Evolutionary conservation across 2,113 vertebrate species (phyloP), one percentile per base, ranked within the genome.

Genomic region (Opisthocomus hoazin): DNA sequence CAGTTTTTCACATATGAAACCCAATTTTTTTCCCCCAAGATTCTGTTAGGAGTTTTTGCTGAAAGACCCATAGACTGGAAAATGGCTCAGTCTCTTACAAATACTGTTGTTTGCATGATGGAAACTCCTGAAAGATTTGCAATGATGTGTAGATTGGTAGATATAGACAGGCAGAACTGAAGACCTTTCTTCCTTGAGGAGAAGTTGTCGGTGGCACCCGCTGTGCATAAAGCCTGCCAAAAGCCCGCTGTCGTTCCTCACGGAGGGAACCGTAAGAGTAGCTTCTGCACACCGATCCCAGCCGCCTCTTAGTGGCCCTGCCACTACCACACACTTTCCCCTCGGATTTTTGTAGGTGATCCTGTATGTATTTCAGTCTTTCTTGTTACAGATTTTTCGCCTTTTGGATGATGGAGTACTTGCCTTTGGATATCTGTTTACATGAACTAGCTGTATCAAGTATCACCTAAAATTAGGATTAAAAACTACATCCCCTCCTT

Each of bases 251-350:
- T 21, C 5, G 0, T 18, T 17, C 21, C 15, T 58, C 3, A 0
- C 0, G 29, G 48, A 37, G 21, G 24, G 14, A 45, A 46, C 46
- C 12, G 41, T 12, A 16, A 5, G 37, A 48, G 36, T 11, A 53
- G 41, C 53, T 92, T 21, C 65, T 82, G 93, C 34, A 10, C 30
- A 34, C 53, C 39, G 17, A 30, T 29, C 29, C 29, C 32, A 37
- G 26, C 12, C 39, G 41, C 9, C 22, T 68, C 18, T 39, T 37
- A 22, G 20, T 50, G 56, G 26, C 14, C 16, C 34, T 30, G 12
- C 29, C 7, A 2, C 18, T 53, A 1, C 45, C 24, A 13, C 9
- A 4, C 1, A 0, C 30, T 29, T 70, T 76, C 20, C 30, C 11
- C 23, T 64, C 10, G 83, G 41, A 19, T 54, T 65, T 71, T 41